A percentile compares a stretch with the other conserved stretches of the same genome.
Evolutionary conservation across 1,140 invertebrate genomes (phyloP).

Genomic region (Drosophila tropicalis): DNA sequence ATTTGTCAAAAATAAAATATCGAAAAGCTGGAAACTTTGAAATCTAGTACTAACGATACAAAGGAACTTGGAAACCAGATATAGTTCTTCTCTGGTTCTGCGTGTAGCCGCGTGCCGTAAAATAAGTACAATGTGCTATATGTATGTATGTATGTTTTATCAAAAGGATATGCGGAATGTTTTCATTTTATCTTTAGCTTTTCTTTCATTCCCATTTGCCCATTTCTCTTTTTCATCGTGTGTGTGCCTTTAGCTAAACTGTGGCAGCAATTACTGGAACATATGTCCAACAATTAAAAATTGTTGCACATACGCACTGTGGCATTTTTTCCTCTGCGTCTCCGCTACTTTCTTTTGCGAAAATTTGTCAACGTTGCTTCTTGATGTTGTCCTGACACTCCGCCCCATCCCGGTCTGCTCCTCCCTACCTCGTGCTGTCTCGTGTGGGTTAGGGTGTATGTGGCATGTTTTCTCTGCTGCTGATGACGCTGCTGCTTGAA

Average conservation of each 20-base stretch:
- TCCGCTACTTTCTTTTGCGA: conserved; percentile 31
- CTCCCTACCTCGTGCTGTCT: not conserved
- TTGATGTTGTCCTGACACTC: not conserved
- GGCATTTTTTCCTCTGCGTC: conserved; percentile 24
- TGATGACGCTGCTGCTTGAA: conserved; percentile 34
- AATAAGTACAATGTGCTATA: not conserved
- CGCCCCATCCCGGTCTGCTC: not conserved
- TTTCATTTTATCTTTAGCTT: conserved; percentile 12
- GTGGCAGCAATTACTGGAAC: conserved; percentile 64
- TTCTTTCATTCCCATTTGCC: conserved; percentile 14
- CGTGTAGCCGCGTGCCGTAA: not conserved
- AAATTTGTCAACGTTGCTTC: conserved; percentile 31
- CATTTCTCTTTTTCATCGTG: not conserved
- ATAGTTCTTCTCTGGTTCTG: not conserved
- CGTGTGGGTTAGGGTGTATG: not conserved
- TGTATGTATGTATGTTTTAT: not conserved
- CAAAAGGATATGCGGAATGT: conserved; percentile 22
- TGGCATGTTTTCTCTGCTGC: conserved; percentile 22
- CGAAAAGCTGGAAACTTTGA: not conserved
- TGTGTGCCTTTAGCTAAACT: conserved; percentile 47
- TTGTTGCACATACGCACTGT: conserved; percentile 69
- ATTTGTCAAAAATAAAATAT: not conserved
- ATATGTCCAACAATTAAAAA: conserved; percentile 74
- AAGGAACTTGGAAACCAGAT: conserved; percentile 1
- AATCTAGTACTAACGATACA: not conserved